Percentiles rank a stretch among this genome's conserved stretches.
Conservation (phyloP, 2,797 vertebrate genomes). For the Gastrophryne carolinensis region DNA sequence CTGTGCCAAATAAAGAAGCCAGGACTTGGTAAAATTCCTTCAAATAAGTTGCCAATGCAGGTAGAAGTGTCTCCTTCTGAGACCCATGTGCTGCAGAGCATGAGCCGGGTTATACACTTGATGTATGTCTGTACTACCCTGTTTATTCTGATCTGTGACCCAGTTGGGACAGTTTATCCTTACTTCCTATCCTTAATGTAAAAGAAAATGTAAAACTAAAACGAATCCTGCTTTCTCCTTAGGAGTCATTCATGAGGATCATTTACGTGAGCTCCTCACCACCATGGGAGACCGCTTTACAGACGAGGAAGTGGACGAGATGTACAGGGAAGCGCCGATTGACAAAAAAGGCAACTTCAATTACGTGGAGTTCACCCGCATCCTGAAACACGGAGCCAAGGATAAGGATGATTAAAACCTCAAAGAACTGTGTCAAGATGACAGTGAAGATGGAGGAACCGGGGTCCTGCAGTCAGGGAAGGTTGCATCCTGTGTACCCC, state of each 20-base stretch:
- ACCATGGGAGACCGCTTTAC: slow-evolving; percentile 99
- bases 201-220: too few relatives aligned
- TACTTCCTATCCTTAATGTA: too few relatives aligned
- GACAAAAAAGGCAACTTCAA: slow-evolving; percentile 99
- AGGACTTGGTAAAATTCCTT: too few relatives aligned
- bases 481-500: neutral
- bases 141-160: too few relatives aligned
- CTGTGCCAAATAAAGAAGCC: too few relatives aligned
- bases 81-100: too few relatives aligned
- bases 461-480: neutral
- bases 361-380: slow-evolving; percentile 97
- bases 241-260: slow-evolving; percentile 96
- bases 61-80: too few relatives aligned
- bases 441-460: neutral
- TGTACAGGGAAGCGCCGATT: slow-evolving; percentile 95
- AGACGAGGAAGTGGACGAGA: slow-evolving; percentile 95
- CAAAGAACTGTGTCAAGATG: neutral
- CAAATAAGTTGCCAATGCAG: too few relatives aligned
- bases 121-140: too few relatives aligned
- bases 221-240: neutral
- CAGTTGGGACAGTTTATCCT: too few relatives aligned
- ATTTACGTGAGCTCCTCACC: slow-evolving; percentile 95
- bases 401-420: slow-evolving; percentile 84
- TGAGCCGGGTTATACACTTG: too few relatives aligned
- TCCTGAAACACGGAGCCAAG: slow-evolving; percentile 96